Evolutionary conservation across 1,140 invertebrate species (phyloP).

Genomic region (Homarus americanus): DNA sequence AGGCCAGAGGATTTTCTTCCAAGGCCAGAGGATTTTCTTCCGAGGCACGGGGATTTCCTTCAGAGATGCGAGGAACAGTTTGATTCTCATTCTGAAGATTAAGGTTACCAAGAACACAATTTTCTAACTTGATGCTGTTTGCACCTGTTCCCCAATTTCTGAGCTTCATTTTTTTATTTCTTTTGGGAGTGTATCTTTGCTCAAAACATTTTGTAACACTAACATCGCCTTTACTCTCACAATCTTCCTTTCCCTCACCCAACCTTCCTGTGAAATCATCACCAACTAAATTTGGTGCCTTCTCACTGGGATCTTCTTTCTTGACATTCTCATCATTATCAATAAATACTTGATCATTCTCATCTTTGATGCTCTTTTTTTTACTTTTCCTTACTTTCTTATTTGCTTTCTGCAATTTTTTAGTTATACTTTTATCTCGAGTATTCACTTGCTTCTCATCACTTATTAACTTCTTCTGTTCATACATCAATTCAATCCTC

Average conservation of each 20-base stretch:
- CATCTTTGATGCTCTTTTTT: no score
- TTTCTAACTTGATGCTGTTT: no score
- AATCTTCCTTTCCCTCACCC: not conserved
- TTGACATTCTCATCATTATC: not conserved
- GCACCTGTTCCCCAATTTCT: no score
- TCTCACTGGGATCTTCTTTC: not conserved
- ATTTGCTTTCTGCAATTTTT: not conserved
- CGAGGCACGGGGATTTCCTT: no score
- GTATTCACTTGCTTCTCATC: not conserved
- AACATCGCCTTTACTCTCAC: not conserved
- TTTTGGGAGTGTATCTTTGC: not conserved
- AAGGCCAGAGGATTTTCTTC: no score
- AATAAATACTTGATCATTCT: no score
- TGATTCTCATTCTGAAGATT: no score
- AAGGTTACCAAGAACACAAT: no score
- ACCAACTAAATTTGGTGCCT: not conserved
- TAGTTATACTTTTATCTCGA: not conserved
- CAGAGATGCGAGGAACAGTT: not conserved
- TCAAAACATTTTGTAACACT: not conserved
- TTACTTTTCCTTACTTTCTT: not conserved
- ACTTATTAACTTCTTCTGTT: slow-evolving; percentile 37
- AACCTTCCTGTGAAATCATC: not conserved
- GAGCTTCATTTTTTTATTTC: not conserved
- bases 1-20: no score
- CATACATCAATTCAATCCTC: slow-evolving; percentile 48